A percentile compares a stretch with the other conserved stretches of the same genome.
Evolutionary conservation across 1,140 invertebrate genomes (phyloP).

Genomic region (Hestina assimilis): DNA sequence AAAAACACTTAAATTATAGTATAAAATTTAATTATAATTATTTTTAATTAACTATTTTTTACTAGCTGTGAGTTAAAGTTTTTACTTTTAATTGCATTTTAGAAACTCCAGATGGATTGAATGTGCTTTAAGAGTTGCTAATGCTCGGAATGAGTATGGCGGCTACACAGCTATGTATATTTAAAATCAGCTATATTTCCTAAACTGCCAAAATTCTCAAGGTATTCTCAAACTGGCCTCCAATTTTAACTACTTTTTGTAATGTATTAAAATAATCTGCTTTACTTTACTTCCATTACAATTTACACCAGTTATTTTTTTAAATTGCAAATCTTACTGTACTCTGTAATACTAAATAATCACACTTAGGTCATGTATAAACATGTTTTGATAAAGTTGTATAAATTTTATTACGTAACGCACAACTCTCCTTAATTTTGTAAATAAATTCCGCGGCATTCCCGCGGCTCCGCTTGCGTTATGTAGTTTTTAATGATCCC

Average conservation of each 20-base stretch:
- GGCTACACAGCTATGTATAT: conserved; percentile 47
- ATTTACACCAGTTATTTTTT: conserved; percentile 22
- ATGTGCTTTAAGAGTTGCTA: conserved; percentile 54
- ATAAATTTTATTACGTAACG: conserved; percentile 27
- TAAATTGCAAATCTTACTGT: background rate
- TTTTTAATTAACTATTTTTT: too few species aligned
- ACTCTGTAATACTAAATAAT: conserved; percentile 2
- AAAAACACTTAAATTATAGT: too few species aligned
- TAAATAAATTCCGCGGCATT: background rate
- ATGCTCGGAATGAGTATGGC: conserved; percentile 55
- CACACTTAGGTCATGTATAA: conserved; percentile 35
- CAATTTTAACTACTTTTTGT: conserved; percentile 26
- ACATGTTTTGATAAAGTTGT: conserved; percentile 37
- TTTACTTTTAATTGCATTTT: conserved; percentile 59
- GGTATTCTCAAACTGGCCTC: conserved; percentile 40
- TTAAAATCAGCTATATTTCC: conserved; percentile 31
- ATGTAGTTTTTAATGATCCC: too few species aligned
- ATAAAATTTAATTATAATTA: too few species aligned
- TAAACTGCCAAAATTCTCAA: conserved; percentile 34
- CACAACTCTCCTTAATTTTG: conserved; percentile 56
- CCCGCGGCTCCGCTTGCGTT: too few species aligned
- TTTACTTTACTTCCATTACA: conserved; percentile 1
- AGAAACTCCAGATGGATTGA: conserved; percentile 46
- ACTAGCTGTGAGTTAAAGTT: too few species aligned
- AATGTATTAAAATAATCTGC: conserved; percentile 58